phyloP scores from a whole-genome alignment of 92 coral and sea anemone genomes.

The Epizoanthus fatuus region DNA sequence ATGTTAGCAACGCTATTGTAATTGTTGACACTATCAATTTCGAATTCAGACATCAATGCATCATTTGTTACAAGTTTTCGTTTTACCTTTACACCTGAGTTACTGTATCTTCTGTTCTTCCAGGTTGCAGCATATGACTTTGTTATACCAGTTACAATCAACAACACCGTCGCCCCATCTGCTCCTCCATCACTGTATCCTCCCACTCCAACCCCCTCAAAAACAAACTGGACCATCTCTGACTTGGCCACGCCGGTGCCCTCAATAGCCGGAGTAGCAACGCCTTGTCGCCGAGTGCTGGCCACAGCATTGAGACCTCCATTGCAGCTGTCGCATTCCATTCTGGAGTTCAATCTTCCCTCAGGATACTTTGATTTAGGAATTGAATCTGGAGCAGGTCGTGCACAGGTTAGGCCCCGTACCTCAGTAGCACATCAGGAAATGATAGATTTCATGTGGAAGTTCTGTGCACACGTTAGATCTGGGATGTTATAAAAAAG shows the following conservation, averaged over 20 bases:
- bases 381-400: slow-evolving; percentile 96
- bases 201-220: slow-evolving; percentile 97
- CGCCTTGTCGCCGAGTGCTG: slow-evolving; percentile 96
- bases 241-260: slow-evolving; percentile 97
- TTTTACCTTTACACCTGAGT: neutral
- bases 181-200: slow-evolving; percentile 95
- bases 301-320: slow-evolving; percentile 98
- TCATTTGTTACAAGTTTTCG: neutral
- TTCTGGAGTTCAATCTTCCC: slow-evolving; percentile 89
- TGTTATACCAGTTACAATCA: slow-evolving; percentile 96
- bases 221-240: slow-evolving; percentile 99
- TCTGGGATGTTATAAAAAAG: too few relatives aligned
- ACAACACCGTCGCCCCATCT: slow-evolving; percentile 93
- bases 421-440: neutral
- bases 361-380: slow-evolving; percentile 97
- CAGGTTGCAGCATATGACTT: slow-evolving; percentile 99
- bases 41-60: neutral
- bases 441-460: too few relatives aligned
- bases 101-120: neutral
- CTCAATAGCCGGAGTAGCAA: slow-evolving; percentile 75
- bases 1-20: too few relatives aligned
- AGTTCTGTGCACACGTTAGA: too few relatives aligned
- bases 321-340: slow-evolving; percentile 88
- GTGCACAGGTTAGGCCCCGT: slow-evolving; percentile 84
- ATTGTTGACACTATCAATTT: too few relatives aligned